Base-by-base conservation (phyloP, 2,888 invertebrate species). In the Leptinotarsa juncta region DNA sequence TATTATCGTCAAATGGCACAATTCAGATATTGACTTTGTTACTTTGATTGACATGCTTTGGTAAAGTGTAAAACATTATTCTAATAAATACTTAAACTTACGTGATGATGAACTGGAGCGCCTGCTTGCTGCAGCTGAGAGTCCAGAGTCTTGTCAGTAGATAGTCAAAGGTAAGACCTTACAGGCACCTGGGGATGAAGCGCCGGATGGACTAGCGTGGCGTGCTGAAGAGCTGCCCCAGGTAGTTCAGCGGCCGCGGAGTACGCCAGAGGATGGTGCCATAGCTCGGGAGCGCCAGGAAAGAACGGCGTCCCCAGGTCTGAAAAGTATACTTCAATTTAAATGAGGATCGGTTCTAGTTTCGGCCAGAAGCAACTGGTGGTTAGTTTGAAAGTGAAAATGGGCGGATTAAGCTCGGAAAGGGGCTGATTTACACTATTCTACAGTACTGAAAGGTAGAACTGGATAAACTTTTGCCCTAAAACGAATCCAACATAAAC, bases 171-270 rank as follows among this genome's bases (percentile, higher is more conserved):
- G 93, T 96, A 96, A 91, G 96, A 96, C 90, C 96, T 95, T 89
- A 97, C 97, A 89, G 97, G 97, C 90, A 97, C 96, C 94, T 98
- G 97, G 89, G 97, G 96, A 91, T 97, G 97, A 90, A 98, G 94
- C 90, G 97, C 97, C 88, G 97, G 97, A 90, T 97, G 97, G 88
- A 97, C 96, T 87, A 98, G 93, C 82, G 97, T 95, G 82, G 93
- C 94, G 89, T 96, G 96, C 88, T 96, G 96, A 85, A 94, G 91
- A 76, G 93, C 92, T 14, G 83, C 84, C 49, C 81, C 82, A 71
- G 94, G 94, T 53, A 81, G 78, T n/a, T 95, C 95, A 15, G 83
- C 83, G 62, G 92, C 91, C 71, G 94, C 94, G 62, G 92, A 93
- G 87, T 94, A 94, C 78, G 96, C 93, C 90, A 96, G 90, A 88